A percentile compares a stretch with the other conserved stretches of the same genome.
Evolutionary conservation across 2,888 invertebrate species (phyloP).

Genomic region (Heliconius aoede): DNA sequence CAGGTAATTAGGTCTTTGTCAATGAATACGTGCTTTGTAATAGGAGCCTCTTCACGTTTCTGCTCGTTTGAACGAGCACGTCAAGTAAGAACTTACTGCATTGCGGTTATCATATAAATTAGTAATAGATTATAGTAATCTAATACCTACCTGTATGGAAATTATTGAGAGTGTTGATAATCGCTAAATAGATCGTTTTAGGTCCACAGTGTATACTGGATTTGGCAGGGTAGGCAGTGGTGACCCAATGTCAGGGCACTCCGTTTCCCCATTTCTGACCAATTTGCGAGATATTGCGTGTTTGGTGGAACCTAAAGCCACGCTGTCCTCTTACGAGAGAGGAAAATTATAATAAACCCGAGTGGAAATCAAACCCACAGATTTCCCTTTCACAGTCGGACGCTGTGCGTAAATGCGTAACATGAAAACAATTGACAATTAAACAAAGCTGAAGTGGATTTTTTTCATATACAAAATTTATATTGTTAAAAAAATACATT

Average conservation of each 20-base stretch:
- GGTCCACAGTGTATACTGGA: too few relatives aligned
- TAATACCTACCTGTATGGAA: too few relatives aligned
- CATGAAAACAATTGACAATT: background rate
- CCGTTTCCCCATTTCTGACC: background rate
- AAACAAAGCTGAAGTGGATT: background rate
- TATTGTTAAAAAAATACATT: background rate
- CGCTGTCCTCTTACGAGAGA: background rate
- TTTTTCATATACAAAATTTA: background rate
- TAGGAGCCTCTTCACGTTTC: slow-evolving; percentile 22
- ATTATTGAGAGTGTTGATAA: too few relatives aligned
- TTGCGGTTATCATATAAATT: slow-evolving; percentile 18
- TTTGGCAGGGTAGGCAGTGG: background rate
- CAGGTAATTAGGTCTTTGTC: slow-evolving; percentile 26
- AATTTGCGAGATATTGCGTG: background rate
- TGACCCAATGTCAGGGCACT: background rate
- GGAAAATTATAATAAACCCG: background rate
- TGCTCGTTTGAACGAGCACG: slow-evolving; percentile 8
- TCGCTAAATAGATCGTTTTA: too few relatives aligned
- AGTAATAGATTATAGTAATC: background rate
- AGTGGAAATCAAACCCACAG: background rate
- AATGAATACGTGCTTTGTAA: slow-evolving; percentile 25
- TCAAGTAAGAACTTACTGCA: slow-evolving; percentile 19
- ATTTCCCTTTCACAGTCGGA: background rate
- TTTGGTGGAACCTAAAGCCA: background rate
- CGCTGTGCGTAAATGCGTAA: background rate